Percentiles rank a stretch among this genome's conserved stretches.
phyloP scores from a whole-genome alignment of 2,113 vertebrate genomes.

The Hymenochirus boettgeri region DNA sequence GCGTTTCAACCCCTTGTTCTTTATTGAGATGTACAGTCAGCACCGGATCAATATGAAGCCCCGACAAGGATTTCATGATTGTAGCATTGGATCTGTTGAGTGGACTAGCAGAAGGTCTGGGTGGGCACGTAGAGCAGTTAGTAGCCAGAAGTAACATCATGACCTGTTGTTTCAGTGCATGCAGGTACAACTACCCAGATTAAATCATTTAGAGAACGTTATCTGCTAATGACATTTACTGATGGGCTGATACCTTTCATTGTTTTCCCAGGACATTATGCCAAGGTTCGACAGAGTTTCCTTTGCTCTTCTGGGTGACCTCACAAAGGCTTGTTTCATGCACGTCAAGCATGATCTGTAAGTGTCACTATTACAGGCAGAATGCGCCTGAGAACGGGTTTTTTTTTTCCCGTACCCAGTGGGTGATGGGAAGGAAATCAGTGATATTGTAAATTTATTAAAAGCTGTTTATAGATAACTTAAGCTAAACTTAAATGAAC shows the following conservation, averaged over 20 bases:
- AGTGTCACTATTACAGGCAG: too few relatives aligned
- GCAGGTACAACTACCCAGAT: slow-evolving; percentile 74
- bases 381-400: too few relatives aligned
- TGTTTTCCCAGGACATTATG: slow-evolving; percentile 77
- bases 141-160: slow-evolving; percentile 93
- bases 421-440: too few relatives aligned
- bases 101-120: slow-evolving; percentile 86
- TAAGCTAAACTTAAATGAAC: too few relatives aligned
- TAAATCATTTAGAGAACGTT: too few relatives aligned
- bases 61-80: slow-evolving; percentile 96
- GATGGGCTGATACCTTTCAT: neutral
- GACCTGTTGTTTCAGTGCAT: slow-evolving; percentile 95
- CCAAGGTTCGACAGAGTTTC: slow-evolving; percentile 92
- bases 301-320: slow-evolving; percentile 85
- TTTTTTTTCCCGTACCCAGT: too few relatives aligned
- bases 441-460: too few relatives aligned
- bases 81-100: slow-evolving; percentile 90
- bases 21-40: slow-evolving; percentile 87
- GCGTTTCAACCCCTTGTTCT: fast-evolving
- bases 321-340: slow-evolving; percentile 92
- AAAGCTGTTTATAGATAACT: too few relatives aligned
- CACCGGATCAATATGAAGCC: slow-evolving; percentile 94
- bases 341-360: slow-evolving; percentile 95
- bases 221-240: too few relatives aligned
- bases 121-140: slow-evolving; percentile 83